These are phyloP conservation scores for Tiphia femorata DNA, from an alignment of 2,888 invertebrate genomes.

Conservation along the genomic window DNA sequence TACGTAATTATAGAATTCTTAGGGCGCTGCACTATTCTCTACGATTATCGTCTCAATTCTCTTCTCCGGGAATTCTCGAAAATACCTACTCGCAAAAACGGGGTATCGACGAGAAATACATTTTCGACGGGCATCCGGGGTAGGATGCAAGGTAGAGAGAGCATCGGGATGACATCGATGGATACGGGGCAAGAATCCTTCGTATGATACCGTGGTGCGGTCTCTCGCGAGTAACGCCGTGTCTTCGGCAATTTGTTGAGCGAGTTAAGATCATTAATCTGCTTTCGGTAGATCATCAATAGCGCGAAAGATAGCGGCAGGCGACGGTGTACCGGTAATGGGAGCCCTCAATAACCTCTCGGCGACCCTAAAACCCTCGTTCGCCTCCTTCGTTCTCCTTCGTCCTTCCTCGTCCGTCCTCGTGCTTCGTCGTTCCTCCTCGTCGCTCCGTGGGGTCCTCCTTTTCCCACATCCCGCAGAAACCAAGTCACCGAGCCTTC, in stretches of 20 bases:
- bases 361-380: constrained; percentile 42
- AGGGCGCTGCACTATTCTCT: too few species aligned
- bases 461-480: constrained; percentile 57
- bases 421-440: too few species aligned
- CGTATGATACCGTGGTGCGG: constrained; percentile 25
- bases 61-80: too few species aligned
- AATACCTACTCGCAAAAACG: too few species aligned
- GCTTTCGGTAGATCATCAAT: constrained; percentile 66
- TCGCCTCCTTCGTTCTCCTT: constrained; percentile 46
- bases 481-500: constrained; percentile 26
- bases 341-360: constrained; percentile 67
- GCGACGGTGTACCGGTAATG: constrained; percentile 66
- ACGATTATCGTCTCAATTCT: too few species aligned
- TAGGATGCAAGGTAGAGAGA: too few species aligned
- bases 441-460: constrained; percentile 29
- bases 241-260: constrained; percentile 61
- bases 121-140: too few species aligned
- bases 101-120: not conserved
- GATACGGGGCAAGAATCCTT: constrained; percentile 25
- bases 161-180: constrained; percentile 24
- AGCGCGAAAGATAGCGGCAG: constrained; percentile 64
- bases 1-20: too few species aligned
- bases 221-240: constrained; percentile 30
- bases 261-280: constrained; percentile 64
- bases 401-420: constrained; percentile 25